phyloP scores from a whole-genome alignment of 2,113 vertebrate species.

The Aplodontia rufa region DNA sequence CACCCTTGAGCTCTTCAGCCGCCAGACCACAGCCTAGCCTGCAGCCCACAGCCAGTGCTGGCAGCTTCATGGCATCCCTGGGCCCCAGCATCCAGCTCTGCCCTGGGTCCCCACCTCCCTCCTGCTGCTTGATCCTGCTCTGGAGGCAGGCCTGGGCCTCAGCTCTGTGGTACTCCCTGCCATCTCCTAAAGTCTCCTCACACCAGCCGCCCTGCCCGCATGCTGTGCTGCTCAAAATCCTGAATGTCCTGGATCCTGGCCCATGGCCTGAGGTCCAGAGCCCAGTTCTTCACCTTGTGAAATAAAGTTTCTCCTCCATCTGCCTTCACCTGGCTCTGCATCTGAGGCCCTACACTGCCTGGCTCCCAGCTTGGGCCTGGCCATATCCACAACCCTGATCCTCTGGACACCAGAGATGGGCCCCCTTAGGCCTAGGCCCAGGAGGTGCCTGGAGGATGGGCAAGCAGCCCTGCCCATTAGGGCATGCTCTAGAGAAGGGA shows the following conservation, averaged over 20 bases:
- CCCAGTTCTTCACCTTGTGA: neutral
- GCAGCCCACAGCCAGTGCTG: rapidly evolving
- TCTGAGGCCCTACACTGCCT: too few species aligned
- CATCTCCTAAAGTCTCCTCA: neutral
- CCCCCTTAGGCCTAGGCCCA: neutral
- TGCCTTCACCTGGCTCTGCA: neutral
- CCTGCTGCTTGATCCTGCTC: neutral
- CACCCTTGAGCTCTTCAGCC: conserved; percentile 97
- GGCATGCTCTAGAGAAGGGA: neutral
- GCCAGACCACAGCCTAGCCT: conserved; percentile 89
- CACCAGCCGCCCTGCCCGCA: neutral
- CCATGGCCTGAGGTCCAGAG: neutral
- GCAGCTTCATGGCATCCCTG: rapidly evolving
- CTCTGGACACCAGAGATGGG: neutral
- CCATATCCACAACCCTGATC: too few species aligned
- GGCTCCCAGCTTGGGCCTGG: neutral
- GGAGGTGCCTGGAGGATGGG: neutral
- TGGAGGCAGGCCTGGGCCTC: neutral
- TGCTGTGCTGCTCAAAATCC: neutral
- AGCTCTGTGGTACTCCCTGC: neutral
- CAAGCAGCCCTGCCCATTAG: too few species aligned
- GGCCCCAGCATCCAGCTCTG: too few species aligned
- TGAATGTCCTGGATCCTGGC: neutral
- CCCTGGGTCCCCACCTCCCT: neutral
- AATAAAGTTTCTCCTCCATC: conserved; percentile 15